These are phyloP conservation scores for Oreortyx pictus DNA, from an alignment of 2,797 vertebrate species.

Conservation along the genomic window DNA sequence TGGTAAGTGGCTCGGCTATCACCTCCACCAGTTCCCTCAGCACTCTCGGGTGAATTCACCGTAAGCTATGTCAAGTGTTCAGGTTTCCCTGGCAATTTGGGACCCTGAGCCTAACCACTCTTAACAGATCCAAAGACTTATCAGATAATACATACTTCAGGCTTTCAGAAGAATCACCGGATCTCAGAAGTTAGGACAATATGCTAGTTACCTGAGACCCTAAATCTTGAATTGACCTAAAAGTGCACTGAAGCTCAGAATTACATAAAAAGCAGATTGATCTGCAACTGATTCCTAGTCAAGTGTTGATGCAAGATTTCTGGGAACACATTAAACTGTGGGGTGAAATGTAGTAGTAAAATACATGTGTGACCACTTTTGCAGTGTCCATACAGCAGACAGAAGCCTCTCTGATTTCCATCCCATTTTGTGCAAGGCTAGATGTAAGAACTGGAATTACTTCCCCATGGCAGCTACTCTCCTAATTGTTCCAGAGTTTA, in stretches of 20 bases:
- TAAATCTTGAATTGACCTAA: constrained; percentile 65
- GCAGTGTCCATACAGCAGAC: background rate
- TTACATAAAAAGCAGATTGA: constrained; percentile 43
- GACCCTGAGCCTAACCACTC: constrained; percentile 42
- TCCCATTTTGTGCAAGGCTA: background rate
- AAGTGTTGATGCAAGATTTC: constrained; percentile 29
- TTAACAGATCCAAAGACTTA: constrained; percentile 46
- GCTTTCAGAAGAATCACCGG: constrained; percentile 70
- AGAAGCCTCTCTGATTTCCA: background rate
- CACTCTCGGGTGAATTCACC: background rate
- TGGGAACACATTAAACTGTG: constrained; percentile 14
- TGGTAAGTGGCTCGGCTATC: too few relatives aligned
- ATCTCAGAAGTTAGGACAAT: constrained; percentile 68
- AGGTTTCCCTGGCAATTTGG: constrained; percentile 47
- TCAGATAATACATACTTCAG: constrained; percentile 67
- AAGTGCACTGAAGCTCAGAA: constrained; percentile 61
- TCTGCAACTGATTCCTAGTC: constrained; percentile 22
- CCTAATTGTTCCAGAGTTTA: constrained; percentile 2
- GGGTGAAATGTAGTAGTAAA: background rate
- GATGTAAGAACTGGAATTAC: constrained; percentile 3
- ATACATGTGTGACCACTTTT: background rate
- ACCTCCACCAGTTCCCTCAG: too few relatives aligned
- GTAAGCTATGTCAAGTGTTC: constrained; percentile 13
- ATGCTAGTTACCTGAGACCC: constrained; percentile 48
- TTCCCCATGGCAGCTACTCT: constrained; percentile 22